These are phyloP conservation scores for Acanthurus leucopareius DNA, from an alignment of 2,797 vertebrate genomes.

Conservation along the genomic window DNA sequence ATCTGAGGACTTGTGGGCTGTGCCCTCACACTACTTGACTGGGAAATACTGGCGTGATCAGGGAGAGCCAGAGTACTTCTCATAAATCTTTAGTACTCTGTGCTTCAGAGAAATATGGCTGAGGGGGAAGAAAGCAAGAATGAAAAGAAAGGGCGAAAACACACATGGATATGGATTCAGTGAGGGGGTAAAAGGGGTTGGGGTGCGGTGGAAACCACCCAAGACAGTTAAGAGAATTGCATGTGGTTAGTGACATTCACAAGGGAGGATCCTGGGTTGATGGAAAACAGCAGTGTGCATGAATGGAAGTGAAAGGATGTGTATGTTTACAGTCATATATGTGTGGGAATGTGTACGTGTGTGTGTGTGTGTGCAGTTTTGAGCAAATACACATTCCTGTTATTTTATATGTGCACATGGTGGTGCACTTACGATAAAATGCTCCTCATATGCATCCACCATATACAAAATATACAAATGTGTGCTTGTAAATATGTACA, in stretches of 20 bases:
- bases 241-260: constrained; percentile 76
- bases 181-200: constrained; percentile 43
- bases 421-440: constrained; percentile 9
- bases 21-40: constrained; percentile 62
- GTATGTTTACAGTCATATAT: constrained; percentile 22
- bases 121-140: constrained; percentile 37
- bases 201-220: constrained; percentile 66
- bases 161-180: constrained; percentile 59
- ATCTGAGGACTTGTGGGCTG: constrained; percentile 38
- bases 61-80: constrained; percentile 56
- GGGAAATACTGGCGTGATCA: constrained; percentile 50
- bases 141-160: constrained; percentile 40
- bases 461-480: constrained; percentile 1
- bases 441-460: constrained; percentile 15
- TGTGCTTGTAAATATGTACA: constrained; percentile 18
- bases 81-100: constrained; percentile 75
- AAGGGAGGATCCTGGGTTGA: constrained; percentile 68
- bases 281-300: constrained; percentile 75
- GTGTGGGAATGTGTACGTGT: constrained; percentile 12
- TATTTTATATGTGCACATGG: constrained; percentile 6
- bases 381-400: constrained; percentile 10
- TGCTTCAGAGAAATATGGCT: constrained; percentile 61
- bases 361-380: constrained; percentile 1
- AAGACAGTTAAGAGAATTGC: constrained; percentile 76
- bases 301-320: constrained; percentile 63